A percentile compares a stretch with the other conserved stretches of the same genome.
phyloP scores from a whole-genome alignment of 2,888 invertebrate genomes.

The Phalangium opilio region DNA sequence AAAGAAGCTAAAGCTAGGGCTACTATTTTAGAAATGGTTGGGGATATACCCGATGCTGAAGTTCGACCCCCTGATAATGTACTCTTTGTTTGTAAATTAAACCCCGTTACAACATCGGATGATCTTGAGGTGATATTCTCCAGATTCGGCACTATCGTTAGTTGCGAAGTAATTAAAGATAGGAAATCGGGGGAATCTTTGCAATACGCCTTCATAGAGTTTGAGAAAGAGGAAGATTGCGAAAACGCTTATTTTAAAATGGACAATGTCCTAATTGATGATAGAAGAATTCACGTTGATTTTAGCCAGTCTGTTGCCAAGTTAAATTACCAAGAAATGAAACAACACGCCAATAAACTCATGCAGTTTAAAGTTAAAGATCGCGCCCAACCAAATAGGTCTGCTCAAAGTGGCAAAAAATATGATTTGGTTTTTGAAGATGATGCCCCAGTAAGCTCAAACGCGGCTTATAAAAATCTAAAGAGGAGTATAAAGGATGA shows the following conservation, averaged over 20 bases:
- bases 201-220: slow-evolving; percentile 98
- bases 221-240: slow-evolving; percentile 59
- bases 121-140: slow-evolving; percentile 96
- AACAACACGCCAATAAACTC: too few species aligned
- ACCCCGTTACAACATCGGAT: slow-evolving; percentile 94
- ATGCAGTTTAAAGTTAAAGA: too few species aligned
- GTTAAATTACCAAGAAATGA: slow-evolving; percentile 42
- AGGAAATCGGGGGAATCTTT: slow-evolving; percentile 80
- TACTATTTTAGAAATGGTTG: slow-evolving; percentile 94
- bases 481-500: too few species aligned
- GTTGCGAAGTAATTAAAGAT: slow-evolving; percentile 92
- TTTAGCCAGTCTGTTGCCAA: slow-evolving; percentile 98
- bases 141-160: slow-evolving; percentile 76
- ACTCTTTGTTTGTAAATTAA: slow-evolving; percentile 94
- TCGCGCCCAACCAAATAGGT: too few species aligned
- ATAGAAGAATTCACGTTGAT: slow-evolving; percentile 95
- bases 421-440: too few species aligned
- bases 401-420: too few species aligned
- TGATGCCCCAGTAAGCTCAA: too few species aligned
- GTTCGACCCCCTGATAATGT: slow-evolving; percentile 98
- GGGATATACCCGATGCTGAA: slow-evolving; percentile 92
- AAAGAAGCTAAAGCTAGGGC: slow-evolving; percentile 92
- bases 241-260: slow-evolving; percentile 99
- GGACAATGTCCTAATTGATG: slow-evolving; percentile 99
- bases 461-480: too few species aligned